Base-by-base conservation (phyloP, 2,888 invertebrate genomes). In the Mycalesis mineus region DNA sequence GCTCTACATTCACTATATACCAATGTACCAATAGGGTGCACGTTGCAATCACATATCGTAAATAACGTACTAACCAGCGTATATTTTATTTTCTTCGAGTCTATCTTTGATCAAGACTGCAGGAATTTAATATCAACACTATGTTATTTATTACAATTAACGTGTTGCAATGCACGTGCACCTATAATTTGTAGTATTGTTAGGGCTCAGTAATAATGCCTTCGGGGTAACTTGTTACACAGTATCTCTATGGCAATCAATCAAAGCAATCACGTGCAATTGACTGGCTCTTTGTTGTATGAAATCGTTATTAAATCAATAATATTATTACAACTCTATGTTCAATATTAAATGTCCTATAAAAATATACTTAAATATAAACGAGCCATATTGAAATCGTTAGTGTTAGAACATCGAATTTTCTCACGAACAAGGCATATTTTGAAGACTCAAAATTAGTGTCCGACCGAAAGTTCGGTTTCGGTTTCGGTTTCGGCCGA, bases 191-290 rank as follows among this genome's bases (percentile, higher is more conserved):
- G 44, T 57, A 41, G 33, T 33, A 57, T 54, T 60, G 50, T 54
- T 48, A 40, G 39, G 42, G 13, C 42, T 39, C 22, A 41, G 45
- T 28, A 40, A 49, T 31, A 50, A 53, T 37, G 60, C 54, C 60
- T 54, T 57, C 53, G 40, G 60, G 60, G 57, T 31, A 41, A 39
- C 36, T 50, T 53, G 51, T 22, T 28, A 45, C 45, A 54, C 28
- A 22, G 54, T 50, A 57, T 54, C 45, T 60, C 36, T 47, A 41
- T 29, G 49, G 40, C 50, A 40, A 54, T 57, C 54, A 57, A 60
- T 60, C 60, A 57, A 60, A 36, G 36, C 53, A 50, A 60, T 60
- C 57, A 51, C 7, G 40, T 51, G 14, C 51, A 41, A 60, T 57
- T 15, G 53, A 54, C 44, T 51, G 31, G 44, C 41, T 42, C 28